These are phyloP conservation scores for Coelopa pilipes DNA, from an alignment of 2,888 invertebrate species.

Conservation along the genomic window DNA sequence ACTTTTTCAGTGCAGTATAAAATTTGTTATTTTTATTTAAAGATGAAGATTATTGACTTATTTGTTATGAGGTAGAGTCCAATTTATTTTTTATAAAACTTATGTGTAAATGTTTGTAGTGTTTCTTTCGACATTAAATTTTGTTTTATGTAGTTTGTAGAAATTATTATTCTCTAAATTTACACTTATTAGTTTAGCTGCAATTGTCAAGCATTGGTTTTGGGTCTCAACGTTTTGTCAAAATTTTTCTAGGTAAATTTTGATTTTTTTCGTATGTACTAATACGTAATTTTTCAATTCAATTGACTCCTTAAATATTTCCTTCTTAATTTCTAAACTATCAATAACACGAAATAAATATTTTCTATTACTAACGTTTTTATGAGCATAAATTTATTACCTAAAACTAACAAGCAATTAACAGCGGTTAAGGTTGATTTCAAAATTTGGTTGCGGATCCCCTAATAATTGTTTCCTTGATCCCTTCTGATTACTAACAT, in stretches of 20 bases:
- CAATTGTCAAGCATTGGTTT: slow-evolving; percentile 17
- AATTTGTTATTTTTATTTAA: slow-evolving; percentile 10
- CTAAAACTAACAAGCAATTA: too few relatives aligned
- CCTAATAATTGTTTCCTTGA: background rate
- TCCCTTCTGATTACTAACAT: background rate
- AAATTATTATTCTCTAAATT: slow-evolving; percentile 3
- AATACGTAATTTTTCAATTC: background rate
- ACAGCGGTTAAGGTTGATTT: too few relatives aligned
- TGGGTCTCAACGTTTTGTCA: slow-evolving; percentile 16
- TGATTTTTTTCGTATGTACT: slow-evolving; percentile 6
- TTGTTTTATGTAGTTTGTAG: background rate
- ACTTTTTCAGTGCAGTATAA: slow-evolving; percentile 6
- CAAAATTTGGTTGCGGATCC: background rate
- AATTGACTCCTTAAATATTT: too few relatives aligned
- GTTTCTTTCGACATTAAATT: slow-evolving; percentile 7
- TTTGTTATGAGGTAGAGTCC: slow-evolving; percentile 26
- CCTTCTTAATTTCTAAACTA: too few relatives aligned
- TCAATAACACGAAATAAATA: too few relatives aligned
- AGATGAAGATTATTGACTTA: slow-evolving; percentile 11
- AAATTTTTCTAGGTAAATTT: slow-evolving; percentile 12
- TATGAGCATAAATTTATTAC: too few relatives aligned
- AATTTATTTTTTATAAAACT: slow-evolving; percentile 21
- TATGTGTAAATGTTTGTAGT: slow-evolving; percentile 8
- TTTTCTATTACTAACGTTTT: too few relatives aligned
- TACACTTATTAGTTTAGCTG: slow-evolving; percentile 23